A percentile compares a stretch with the other conserved stretches of the same genome.
phyloP scores from a whole-genome alignment of 23 tunicate genomes.

The Aplidium turbinatum region DNA sequence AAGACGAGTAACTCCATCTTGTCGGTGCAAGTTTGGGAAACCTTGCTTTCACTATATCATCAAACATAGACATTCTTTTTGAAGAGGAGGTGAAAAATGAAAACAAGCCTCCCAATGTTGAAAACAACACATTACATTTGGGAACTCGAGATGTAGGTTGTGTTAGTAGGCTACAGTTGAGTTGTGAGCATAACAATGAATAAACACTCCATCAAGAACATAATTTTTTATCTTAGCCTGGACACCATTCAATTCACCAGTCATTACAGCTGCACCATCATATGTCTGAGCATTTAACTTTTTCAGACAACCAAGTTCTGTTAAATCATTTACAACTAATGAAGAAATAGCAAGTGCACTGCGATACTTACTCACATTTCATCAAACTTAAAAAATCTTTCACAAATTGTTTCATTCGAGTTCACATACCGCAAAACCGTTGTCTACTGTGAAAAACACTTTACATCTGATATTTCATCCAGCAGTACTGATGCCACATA shows the following conservation, averaged over 20 bases:
- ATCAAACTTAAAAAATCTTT: slow-evolving; percentile 13
- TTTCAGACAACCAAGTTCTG: slow-evolving; percentile 14
- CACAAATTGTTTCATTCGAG: slow-evolving; percentile 5
- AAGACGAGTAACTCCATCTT: no score
- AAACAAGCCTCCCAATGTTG: slow-evolving; percentile 6
- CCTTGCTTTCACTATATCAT: no score
- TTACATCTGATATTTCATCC: slow-evolving; percentile 26
- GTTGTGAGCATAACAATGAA: slow-evolving; percentile 23
- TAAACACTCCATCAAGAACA: slow-evolving; percentile 21
- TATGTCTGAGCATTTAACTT: slow-evolving; percentile 10
- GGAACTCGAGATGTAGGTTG: slow-evolving; percentile 7
- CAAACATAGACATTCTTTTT: no score
- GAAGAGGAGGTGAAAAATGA: slow-evolving; percentile 13
- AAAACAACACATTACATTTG: slow-evolving; percentile 6
- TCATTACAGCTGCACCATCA: slow-evolving; percentile 22
- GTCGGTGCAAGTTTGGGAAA: no score
- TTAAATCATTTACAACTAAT: slow-evolving; percentile 18
- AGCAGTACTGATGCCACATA: slow-evolving; percentile 1
- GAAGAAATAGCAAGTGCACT: slow-evolving; percentile 15
- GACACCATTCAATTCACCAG: slow-evolving; percentile 17
- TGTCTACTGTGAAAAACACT: slow-evolving; percentile 1
- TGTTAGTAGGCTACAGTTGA: slow-evolving; percentile 1
- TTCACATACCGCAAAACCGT: slow-evolving; percentile 25
- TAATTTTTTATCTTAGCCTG: slow-evolving; percentile 18
- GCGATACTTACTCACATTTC: slow-evolving; percentile 20